Percentiles rank a stretch among this genome's conserved stretches.
Conservation (phyloP, 2,797 vertebrate species). For the Rhincodon typus region DNA sequence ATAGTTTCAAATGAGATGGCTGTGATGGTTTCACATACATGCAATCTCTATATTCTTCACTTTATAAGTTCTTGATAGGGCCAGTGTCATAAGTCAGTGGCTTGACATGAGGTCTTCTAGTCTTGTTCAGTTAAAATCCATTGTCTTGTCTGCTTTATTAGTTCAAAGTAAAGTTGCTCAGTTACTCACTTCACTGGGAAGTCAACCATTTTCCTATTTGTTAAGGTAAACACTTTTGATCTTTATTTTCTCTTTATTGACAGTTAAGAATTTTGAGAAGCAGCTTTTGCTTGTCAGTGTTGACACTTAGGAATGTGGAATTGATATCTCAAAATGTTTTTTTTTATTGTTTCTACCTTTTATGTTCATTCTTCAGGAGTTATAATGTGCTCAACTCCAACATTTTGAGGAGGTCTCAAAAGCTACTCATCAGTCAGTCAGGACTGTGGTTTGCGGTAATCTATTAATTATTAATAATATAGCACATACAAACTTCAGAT, state of each 20-base stretch:
- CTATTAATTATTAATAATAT: not conserved
- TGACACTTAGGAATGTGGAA: conserved; percentile 18
- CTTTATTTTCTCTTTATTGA: not conserved
- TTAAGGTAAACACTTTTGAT: not conserved
- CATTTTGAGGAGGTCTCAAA: not conserved
- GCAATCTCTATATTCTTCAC: not conserved
- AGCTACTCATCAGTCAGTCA: not conserved
- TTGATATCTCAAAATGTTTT: not conserved
- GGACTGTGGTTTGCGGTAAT: not conserved
- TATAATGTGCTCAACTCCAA: not conserved
- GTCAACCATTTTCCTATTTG: not conserved
- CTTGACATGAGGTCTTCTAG: not conserved
- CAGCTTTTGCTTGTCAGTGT: not conserved
- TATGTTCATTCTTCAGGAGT: conserved; percentile 2
- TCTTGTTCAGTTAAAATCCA: not conserved
- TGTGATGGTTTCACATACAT: not conserved
- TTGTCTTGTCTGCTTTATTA: not conserved
- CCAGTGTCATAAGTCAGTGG: too few species aligned
- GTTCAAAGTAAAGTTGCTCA: not conserved
- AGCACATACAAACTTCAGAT: not conserved
- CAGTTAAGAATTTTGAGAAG: not conserved
- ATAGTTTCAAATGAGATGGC: not conserved
- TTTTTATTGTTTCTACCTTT: not conserved
- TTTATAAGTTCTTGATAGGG: not conserved
- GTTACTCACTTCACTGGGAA: not conserved